Evolutionary conservation across 2,113 vertebrate species (phyloP).

Genomic region (Tyto alba): DNA sequence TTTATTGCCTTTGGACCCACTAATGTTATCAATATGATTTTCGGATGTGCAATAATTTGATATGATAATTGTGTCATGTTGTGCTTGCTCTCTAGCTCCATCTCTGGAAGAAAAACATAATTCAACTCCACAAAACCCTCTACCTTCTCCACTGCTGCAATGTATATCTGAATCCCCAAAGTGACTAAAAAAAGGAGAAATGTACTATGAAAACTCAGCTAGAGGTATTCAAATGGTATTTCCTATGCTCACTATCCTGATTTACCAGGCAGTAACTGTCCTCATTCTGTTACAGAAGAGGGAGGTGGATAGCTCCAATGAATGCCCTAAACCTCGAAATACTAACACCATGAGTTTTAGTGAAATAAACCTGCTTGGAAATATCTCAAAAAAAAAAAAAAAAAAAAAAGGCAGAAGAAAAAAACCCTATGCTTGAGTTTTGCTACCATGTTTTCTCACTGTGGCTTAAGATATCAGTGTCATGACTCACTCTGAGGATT

Average conservation of each 20-base stretch:
- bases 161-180: background rate
- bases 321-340: background rate
- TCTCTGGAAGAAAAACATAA: background rate
- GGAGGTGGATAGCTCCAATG: background rate
- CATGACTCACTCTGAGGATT: constrained; percentile 42
- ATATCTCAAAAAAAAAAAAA: background rate
- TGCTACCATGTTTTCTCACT: background rate
- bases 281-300: background rate
- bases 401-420: background rate
- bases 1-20: background rate
- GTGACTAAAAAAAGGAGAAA: background rate
- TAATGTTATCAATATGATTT: background rate
- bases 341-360: background rate
- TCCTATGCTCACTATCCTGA: background rate
- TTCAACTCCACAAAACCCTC: background rate
- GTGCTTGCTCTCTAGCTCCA: background rate
- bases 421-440: background rate
- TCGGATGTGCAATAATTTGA: background rate
- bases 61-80: background rate
- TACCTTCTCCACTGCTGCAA: background rate
- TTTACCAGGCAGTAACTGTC: background rate
- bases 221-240: background rate
- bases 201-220: background rate
- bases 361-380: background rate
- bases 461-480: background rate